These are phyloP conservation scores for Coelinius sp. DNA, from an alignment of 2,888 invertebrate species.

Conservation along the genomic window DNA sequence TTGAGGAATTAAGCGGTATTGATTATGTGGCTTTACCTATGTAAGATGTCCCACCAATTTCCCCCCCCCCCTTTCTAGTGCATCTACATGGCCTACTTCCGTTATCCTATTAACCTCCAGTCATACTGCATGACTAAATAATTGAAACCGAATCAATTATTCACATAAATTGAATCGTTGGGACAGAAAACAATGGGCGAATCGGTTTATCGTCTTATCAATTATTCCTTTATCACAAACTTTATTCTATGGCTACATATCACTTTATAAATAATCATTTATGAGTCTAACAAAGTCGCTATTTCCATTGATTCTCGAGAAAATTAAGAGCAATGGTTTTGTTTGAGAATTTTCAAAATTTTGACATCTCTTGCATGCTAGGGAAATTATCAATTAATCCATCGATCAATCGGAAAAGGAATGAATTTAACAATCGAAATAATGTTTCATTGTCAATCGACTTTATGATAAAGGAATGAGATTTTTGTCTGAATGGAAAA, in stretches of 20 bases:
- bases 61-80: conserved; percentile 20
- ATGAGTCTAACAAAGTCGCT: too few species aligned
- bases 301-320: too few species aligned
- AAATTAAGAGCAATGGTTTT: too few species aligned
- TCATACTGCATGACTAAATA: conserved; percentile 22
- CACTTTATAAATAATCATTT: not conserved
- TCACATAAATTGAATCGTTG: conserved; percentile 6
- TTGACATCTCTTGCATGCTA: too few species aligned
- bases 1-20: conserved; percentile 21
- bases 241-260: too few species aligned
- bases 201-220: not conserved
- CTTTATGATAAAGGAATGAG: not conserved
- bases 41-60: conserved; percentile 14
- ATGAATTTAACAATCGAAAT: too few species aligned
- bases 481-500: not conserved
- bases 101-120: not conserved
- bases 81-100: conserved; percentile 31
- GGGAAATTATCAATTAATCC: too few species aligned
- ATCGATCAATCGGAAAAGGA: too few species aligned
- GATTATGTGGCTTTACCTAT: conserved; percentile 30
- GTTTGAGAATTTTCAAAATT: too few species aligned
- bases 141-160: conserved; percentile 29
- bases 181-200: not conserved
- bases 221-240: not conserved
- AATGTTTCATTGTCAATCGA: too few species aligned